These are phyloP conservation scores for Cynopterus sphinx DNA, from an alignment of 2,797 vertebrate species.

Conservation along the genomic window DNA sequence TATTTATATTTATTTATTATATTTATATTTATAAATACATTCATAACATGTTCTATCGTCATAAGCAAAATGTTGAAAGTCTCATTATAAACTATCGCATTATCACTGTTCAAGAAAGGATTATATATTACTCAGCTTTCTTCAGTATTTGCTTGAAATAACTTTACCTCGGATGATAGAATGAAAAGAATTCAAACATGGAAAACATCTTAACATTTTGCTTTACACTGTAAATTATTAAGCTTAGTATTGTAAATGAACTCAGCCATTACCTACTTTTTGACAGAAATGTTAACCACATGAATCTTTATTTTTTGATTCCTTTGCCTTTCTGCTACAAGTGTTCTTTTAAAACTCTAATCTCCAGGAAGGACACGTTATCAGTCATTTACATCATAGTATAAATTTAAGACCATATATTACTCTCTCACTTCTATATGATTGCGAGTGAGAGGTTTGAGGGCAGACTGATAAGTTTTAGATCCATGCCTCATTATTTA, in stretches of 20 bases:
- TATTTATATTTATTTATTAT: too few relatives aligned
- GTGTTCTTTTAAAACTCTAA: background rate
- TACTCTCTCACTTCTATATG: background rate
- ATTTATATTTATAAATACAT: too few relatives aligned
- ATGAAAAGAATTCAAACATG: background rate
- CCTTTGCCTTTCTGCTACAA: background rate
- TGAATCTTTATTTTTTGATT: background rate
- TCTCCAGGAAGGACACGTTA: background rate
- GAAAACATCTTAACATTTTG: background rate
- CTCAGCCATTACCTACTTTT: background rate
- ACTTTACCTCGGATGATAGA: background rate
- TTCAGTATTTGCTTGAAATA: background rate
- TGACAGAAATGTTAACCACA: background rate
- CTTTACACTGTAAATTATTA: background rate
- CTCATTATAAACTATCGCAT: background rate
- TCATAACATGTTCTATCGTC: background rate
- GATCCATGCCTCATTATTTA: background rate
- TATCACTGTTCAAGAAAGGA: background rate
- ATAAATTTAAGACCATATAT: background rate
- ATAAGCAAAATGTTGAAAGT: background rate
- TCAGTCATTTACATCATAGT: background rate
- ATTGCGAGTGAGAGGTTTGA: background rate
- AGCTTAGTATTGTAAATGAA: background rate
- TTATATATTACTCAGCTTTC: background rate
- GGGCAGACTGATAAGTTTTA: background rate